Conservation (phyloP, 2,888 invertebrate species). For the Cheilosia vernalis region DNA sequence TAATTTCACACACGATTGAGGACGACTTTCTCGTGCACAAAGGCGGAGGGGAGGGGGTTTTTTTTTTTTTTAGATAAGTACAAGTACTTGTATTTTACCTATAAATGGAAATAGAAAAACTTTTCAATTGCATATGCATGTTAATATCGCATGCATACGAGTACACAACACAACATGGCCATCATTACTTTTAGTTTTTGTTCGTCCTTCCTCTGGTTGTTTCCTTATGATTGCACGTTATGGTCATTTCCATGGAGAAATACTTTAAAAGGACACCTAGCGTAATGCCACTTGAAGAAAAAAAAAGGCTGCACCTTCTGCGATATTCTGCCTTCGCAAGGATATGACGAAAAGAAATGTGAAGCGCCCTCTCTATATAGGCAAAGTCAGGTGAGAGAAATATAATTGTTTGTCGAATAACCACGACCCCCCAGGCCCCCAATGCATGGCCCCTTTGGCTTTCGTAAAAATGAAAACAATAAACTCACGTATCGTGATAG, state of each 20-base stretch:
- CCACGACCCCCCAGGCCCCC: background rate
- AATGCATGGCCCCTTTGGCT: conserved; percentile 5
- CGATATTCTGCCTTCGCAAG: conserved; percentile 23
- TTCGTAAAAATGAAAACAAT: conserved; percentile 20
- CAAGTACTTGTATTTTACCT: background rate
- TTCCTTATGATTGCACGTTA: conserved; percentile 55
- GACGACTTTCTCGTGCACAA: conserved; percentile 7
- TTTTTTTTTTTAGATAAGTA: too few relatives aligned
- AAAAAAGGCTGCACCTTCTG: conserved; percentile 25
- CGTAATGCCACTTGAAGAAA: background rate
- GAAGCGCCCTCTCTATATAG: background rate
- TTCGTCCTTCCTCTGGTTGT: conserved; percentile 44
- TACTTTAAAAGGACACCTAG: conserved; percentile 27
- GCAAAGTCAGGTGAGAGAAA: conserved; percentile 29
- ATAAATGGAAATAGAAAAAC: background rate
- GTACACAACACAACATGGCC: conserved; percentile 12
- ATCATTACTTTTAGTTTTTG: conserved; percentile 34
- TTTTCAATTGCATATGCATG: conserved; percentile 58
- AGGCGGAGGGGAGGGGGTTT: too few relatives aligned
- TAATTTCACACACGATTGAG: conserved; percentile 36
- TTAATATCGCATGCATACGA: conserved; percentile 57
- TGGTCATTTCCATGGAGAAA: conserved; percentile 53
- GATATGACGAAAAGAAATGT: background rate
- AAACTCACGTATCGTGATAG: background rate
- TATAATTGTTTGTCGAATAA: conserved; percentile 21